These are phyloP conservation scores for Empidonax traillii DNA, from an alignment of 2,113 vertebrate species.

Conservation along the genomic window DNA sequence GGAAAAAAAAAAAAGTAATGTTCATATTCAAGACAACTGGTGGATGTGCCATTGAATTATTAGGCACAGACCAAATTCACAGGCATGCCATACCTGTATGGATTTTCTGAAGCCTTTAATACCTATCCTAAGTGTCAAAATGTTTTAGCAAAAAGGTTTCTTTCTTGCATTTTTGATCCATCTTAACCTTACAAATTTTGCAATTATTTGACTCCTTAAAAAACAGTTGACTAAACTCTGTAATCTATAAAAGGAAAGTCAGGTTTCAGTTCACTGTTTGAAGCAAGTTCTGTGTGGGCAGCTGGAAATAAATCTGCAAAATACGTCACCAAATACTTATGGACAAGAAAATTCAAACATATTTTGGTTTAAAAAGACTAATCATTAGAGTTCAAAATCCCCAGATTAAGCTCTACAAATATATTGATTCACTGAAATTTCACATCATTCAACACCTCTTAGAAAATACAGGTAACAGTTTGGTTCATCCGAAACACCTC, in stretches of 20 bases:
- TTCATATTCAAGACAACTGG: not conserved
- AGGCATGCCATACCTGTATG: not conserved
- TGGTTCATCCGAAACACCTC: not conserved
- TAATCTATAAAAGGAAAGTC: not conserved
- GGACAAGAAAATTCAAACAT: not conserved
- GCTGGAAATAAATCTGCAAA: not conserved
- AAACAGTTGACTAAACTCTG: not conserved
- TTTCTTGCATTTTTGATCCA: not conserved
- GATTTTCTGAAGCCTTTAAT: not conserved
- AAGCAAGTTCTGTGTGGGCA: not conserved
- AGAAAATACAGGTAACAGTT: not conserved
- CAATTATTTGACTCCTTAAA: not conserved
- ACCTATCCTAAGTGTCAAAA: not conserved
- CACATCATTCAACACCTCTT: not conserved
- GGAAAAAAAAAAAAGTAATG: not conserved
- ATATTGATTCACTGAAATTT: not conserved
- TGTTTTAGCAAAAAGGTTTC: not conserved
- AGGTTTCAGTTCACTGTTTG: constrained; percentile 20
- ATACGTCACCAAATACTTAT: not conserved
- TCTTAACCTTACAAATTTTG: not conserved
- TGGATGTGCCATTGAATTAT: not conserved
- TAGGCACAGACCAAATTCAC: not conserved
- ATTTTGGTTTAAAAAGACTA: not conserved
- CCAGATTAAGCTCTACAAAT: not conserved
- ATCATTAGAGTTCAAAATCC: not conserved